Evolutionary conservation across 2,888 invertebrate species (phyloP).

Genomic region (Erebia epiphron): DNA sequence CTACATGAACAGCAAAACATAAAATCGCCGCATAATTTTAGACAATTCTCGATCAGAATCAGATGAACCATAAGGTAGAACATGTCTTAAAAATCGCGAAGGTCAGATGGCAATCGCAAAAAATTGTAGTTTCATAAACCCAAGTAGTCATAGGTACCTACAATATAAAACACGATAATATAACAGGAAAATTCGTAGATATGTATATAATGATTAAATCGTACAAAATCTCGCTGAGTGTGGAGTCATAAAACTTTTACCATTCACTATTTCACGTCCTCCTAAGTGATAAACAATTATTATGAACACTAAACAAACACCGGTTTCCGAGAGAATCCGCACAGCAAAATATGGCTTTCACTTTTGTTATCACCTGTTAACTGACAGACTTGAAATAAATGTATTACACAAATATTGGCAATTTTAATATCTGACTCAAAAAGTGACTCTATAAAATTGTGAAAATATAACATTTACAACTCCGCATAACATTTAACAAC

Average conservation of each 20-base stretch:
- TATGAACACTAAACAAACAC: constrained; percentile 43
- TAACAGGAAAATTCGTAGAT: constrained; percentile 8
- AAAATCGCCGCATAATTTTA: not conserved
- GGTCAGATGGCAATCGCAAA: not conserved
- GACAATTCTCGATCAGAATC: not conserved
- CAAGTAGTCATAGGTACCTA: not conserved
- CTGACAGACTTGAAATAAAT: constrained; percentile 40
- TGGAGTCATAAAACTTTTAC: constrained; percentile 38
- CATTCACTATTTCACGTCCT: constrained; percentile 41
- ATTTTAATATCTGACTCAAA: constrained; percentile 53
- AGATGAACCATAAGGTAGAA: not conserved
- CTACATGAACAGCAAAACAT: too few species aligned
- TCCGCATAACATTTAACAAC: constrained; percentile 30
- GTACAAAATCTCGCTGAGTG: constrained; percentile 27
- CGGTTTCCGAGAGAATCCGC: constrained; percentile 40
- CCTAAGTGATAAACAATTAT: constrained; percentile 42
- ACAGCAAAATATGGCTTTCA: constrained; percentile 47
- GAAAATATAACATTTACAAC: constrained; percentile 28
- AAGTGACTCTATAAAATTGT: constrained; percentile 51
- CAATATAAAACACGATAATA: not conserved
- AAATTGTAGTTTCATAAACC: constrained; percentile 1
- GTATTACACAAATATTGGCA: constrained; percentile 32
- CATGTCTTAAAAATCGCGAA: not conserved
- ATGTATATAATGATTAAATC: constrained; percentile 8
- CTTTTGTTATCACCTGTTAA: constrained; percentile 49